A percentile compares a stretch with the other conserved stretches of the same genome.
phyloP scores from a whole-genome alignment of 1,140 invertebrate species.

The Lepidurus apus region DNA sequence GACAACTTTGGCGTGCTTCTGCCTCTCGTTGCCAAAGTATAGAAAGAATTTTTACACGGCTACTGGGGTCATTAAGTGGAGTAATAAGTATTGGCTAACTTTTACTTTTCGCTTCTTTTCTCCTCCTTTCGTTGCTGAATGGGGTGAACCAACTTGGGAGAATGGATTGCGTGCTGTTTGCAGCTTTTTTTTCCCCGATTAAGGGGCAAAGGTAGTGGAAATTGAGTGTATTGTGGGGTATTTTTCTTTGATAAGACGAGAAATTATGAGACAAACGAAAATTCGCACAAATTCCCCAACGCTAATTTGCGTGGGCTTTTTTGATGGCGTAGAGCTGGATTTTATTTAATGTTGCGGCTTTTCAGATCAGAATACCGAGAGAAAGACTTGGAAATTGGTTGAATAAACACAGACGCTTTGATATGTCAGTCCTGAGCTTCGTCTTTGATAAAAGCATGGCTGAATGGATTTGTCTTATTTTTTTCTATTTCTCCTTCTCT shows the following conservation, averaged over 20 bases:
- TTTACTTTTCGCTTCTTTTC: neutral
- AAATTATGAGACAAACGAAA: too few species aligned
- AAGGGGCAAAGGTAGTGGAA: too few species aligned
- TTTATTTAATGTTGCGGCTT: neutral
- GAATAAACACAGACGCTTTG: neutral
- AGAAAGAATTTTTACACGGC: neutral
- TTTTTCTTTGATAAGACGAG: too few species aligned
- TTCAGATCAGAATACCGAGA: neutral
- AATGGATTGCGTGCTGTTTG: too few species aligned
- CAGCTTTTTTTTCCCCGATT: too few species aligned
- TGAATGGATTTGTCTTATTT: constrained; percentile 10
- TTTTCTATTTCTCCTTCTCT: neutral
- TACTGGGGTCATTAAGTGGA: neutral
- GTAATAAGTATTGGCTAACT: neutral
- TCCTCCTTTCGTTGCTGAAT: neutral
- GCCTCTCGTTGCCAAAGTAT: neutral
- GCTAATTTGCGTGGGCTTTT: too few species aligned
- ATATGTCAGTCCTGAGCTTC: too few species aligned
- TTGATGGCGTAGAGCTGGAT: too few species aligned
- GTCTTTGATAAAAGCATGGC: neutral
- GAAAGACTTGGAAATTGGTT: constrained; percentile 11
- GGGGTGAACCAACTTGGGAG: too few species aligned
- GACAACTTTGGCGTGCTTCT: neutral
- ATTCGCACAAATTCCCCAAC: too few species aligned
- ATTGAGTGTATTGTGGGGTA: too few species aligned